A percentile compares a stretch with the other conserved stretches of the same genome.
Evolutionary conservation across 2,113 vertebrate species (phyloP).

Genomic region (Orientallactaga bullata): DNA sequence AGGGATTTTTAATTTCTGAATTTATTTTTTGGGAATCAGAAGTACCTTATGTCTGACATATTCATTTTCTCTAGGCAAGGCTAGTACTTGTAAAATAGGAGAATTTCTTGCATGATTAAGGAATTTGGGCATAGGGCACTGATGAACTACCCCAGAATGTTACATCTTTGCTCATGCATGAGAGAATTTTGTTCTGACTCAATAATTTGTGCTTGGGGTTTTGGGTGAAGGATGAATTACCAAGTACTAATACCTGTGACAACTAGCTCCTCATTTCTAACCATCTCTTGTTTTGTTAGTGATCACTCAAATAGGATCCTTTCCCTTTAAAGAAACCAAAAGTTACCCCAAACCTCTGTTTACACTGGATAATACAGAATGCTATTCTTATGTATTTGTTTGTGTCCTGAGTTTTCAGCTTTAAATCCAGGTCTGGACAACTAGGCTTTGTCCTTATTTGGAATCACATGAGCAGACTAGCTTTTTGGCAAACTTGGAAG

Average conservation of each 20-base stretch:
- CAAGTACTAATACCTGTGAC: background rate
- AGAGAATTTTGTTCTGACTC: background rate
- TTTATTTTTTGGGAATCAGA: constrained; percentile 72
- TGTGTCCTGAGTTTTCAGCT: background rate
- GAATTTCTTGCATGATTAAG: background rate
- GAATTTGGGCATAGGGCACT: background rate
- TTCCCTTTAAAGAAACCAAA: constrained; percentile 6
- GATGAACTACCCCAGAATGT: background rate
- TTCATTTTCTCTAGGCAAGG: constrained; percentile 60
- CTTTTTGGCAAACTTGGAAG: background rate
- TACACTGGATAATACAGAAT: background rate
- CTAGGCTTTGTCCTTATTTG: background rate
- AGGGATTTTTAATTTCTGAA: constrained; percentile 71
- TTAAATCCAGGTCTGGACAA: background rate
- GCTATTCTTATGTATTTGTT: background rate
- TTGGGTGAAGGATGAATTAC: background rate
- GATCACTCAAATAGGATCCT: background rate
- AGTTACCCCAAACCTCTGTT: background rate
- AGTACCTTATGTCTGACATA: constrained; percentile 66
- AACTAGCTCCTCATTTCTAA: background rate
- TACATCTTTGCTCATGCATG: fast-evolving
- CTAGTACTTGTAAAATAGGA: constrained; percentile 21
- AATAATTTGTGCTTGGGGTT: background rate
- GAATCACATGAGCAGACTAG: background rate
- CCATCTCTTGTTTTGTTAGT: background rate